Percentiles rank a stretch among this genome's conserved stretches.
These are phyloP conservation scores for Cirrhinus molitorella DNA, from an alignment of 2,797 vertebrate genomes.

Conservation along the genomic window DNA sequence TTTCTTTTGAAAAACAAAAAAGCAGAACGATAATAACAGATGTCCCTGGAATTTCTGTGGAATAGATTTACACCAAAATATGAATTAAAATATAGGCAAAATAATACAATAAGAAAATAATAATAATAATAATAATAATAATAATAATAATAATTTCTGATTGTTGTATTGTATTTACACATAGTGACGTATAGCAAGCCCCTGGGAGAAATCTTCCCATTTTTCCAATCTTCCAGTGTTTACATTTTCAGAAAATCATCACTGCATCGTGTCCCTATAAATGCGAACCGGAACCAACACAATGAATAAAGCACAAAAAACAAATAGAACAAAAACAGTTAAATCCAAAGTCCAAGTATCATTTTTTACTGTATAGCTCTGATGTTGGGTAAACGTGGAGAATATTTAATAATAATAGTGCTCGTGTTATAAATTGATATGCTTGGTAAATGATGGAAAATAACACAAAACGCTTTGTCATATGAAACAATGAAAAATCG, in stretches of 20 bases:
- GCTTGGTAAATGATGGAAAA: constrained; percentile 39
- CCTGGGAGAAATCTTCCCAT: constrained; percentile 17
- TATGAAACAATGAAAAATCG: constrained; percentile 30
- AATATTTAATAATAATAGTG: constrained; percentile 58
- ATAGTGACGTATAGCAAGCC: constrained; percentile 41
- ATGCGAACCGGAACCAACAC: constrained; percentile 27
- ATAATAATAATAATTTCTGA: constrained; percentile 33
- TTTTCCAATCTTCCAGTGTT: constrained; percentile 43
- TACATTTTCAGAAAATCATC: constrained; percentile 40
- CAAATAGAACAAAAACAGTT: background rate
- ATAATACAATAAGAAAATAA: constrained; percentile 80
- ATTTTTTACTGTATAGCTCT: background rate
- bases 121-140: constrained; percentile 72
- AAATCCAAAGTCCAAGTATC: background rate
- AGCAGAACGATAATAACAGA: constrained; percentile 84
- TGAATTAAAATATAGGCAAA: constrained; percentile 68
- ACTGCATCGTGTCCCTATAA: constrained; percentile 27
- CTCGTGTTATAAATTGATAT: constrained; percentile 55
- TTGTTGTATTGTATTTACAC: constrained; percentile 48
- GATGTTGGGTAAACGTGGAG: constrained; percentile 45
- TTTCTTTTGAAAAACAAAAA: constrained; percentile 78
- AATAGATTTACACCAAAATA: constrained; percentile 43
- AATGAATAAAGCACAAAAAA: constrained; percentile 1
- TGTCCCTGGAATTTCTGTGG: constrained; percentile 78
- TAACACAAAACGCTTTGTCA: constrained; percentile 22